Percentiles rank a stretch among this genome's conserved stretches.
These are phyloP conservation scores for Sebastes elongatus DNA, from an alignment of 2,797 vertebrate species.

Conservation along the genomic window DNA sequence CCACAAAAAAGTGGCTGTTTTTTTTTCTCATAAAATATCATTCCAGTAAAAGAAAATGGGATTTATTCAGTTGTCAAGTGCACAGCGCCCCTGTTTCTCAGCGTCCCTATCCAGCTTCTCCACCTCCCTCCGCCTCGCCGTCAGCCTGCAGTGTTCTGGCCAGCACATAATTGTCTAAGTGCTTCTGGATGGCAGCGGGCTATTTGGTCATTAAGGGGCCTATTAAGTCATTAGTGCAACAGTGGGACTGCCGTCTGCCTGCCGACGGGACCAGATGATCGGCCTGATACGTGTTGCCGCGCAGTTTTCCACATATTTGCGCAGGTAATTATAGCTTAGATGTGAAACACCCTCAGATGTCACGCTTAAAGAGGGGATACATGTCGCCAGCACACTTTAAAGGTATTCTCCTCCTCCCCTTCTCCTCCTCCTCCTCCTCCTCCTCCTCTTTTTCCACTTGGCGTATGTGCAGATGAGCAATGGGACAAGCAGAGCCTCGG, in stretches of 20 bases:
- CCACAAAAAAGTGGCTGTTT: too few relatives aligned
- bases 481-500: constrained; percentile 45
- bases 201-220: constrained; percentile 86
- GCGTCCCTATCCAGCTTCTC: constrained; percentile 18
- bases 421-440: constrained; percentile 32
- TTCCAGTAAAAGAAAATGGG: constrained; percentile 8
- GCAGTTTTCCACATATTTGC: constrained; percentile 77
- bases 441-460: constrained; percentile 53
- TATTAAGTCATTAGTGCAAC: constrained; percentile 85
- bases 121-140: constrained; percentile 32
- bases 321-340: constrained; percentile 73
- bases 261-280: constrained; percentile 74
- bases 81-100: constrained; percentile 36
- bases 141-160: constrained; percentile 70
- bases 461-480: constrained; percentile 51
- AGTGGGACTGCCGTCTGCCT: constrained; percentile 76
- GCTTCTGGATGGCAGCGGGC: constrained; percentile 83
- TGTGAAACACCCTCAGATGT: constrained; percentile 73
- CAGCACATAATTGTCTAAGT: constrained; percentile 83
- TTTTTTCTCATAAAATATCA: constrained; percentile 21
- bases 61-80: constrained; percentile 53
- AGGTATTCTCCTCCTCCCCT: constrained; percentile 60
- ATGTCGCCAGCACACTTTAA: constrained; percentile 59
- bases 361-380: constrained; percentile 62
- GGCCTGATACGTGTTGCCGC: constrained; percentile 68